Base-by-base conservation (phyloP, 2,113 vertebrate genomes). In the Telmatochromis sp. region DNA sequence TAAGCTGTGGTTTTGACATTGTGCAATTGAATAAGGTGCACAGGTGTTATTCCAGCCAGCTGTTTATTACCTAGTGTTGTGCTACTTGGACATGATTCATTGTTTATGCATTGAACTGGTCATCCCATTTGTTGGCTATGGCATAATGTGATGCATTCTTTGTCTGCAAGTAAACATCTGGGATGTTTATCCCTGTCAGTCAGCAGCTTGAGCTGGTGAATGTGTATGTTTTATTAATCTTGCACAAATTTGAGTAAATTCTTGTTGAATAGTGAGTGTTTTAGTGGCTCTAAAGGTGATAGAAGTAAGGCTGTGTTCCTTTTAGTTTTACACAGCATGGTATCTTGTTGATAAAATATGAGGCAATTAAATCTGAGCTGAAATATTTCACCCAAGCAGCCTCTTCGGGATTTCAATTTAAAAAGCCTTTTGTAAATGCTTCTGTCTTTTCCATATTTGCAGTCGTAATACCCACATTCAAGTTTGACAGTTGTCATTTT, bases 151-250 rank as follows among this genome's bases (percentile, higher is more conserved):
- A 91, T 90, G 79, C 68, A 81, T 87, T 79, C 79, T 86, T 78
- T 78, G 89, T 87, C 86, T 73, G 78, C 86, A 47, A 37, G 86
- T 58, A 82, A 90, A 91, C 90, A 92, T 91, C 86, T 91, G 89
- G 81, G 82, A 57, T 68, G 53, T 89, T 91, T 68, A 81, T 85
- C 28, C 82, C 10, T 49, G 88, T 89, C 87, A 47, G 10, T 90
- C 85, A 80, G 47, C 82, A 53, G 88, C 85, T 81, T 21, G 12
- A 63, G 73, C 23, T 9, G 33, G 19, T 45, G 51, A 31, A 80
- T 81, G 49, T 85, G 79, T 65, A 55, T 84, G 65, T 84, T 87
- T 54, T 60, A 35, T 19, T 49, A n/a, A 81, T 86, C 75, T 37
- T 21, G 9, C 42, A 51, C 55, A 73, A 9, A 58, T 58, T 79